These are phyloP conservation scores for Hartigia nigra DNA, from an alignment of 2,888 invertebrate genomes.

Conservation along the genomic window DNA sequence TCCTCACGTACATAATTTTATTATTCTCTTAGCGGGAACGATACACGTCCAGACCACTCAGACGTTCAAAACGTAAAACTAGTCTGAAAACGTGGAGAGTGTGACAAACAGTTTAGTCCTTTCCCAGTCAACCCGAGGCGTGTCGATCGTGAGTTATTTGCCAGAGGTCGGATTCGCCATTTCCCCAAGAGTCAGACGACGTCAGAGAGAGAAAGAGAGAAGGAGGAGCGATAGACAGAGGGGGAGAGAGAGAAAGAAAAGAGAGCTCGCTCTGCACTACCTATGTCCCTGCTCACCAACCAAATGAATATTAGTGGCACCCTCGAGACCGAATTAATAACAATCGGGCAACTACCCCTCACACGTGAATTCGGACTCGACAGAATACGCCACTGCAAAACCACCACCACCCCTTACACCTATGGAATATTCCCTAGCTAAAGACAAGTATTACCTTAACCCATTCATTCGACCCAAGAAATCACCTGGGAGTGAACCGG, in stretches of 20 bases:
- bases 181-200: background rate
- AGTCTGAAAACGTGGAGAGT: background rate
- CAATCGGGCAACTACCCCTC: constrained; percentile 40
- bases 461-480: constrained; percentile 11
- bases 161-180: constrained; percentile 21
- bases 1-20: background rate
- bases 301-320: constrained; percentile 64
- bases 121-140: constrained; percentile 41
- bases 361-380: background rate
- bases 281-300: constrained; percentile 39
- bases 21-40: background rate
- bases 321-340: constrained; percentile 62
- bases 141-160: constrained; percentile 63
- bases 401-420: constrained; percentile 4
- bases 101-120: background rate
- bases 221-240: constrained; percentile 18
- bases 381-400: background rate
- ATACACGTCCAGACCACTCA: background rate
- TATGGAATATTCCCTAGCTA: constrained; percentile 13
- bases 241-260: constrained; percentile 7
- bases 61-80: background rate
- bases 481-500: background rate
- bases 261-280: background rate
- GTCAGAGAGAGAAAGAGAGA: constrained; percentile 11
- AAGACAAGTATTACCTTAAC: constrained; percentile 31